Evolutionary conservation across 2,797 vertebrate species (phyloP).

Genomic region (Anabas testudineus): DNA sequence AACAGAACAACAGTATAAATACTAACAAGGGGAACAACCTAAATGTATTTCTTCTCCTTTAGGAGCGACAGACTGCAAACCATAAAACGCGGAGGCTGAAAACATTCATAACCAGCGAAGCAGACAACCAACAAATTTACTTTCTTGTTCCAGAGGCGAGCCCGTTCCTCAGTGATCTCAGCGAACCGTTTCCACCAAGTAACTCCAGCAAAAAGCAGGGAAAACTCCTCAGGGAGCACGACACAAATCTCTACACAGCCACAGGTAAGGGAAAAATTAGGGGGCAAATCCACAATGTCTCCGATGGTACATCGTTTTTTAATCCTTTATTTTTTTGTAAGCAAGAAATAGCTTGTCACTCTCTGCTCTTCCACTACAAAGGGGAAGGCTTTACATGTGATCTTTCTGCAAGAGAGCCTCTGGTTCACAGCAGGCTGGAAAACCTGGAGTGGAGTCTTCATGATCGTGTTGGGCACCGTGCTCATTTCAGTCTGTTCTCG

Average conservation of each 20-base stretch:
- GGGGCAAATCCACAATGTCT: slow-evolving; percentile 81
- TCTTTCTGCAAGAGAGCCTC: slow-evolving; percentile 91
- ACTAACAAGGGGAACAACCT: slow-evolving; percentile 45
- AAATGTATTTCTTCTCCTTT: slow-evolving; percentile 75
- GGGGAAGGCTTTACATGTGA: slow-evolving; percentile 92
- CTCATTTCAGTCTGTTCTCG: slow-evolving; percentile 48
- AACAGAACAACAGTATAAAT: slow-evolving; percentile 42
- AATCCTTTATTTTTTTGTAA: slow-evolving; percentile 81
- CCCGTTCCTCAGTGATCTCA: slow-evolving; percentile 81
- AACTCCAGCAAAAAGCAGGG: slow-evolving; percentile 81
- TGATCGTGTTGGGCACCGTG: slow-evolving; percentile 28
- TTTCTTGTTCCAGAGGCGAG: slow-evolving; percentile 87
- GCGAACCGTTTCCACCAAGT: slow-evolving; percentile 80
- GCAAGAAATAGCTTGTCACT: slow-evolving; percentile 91
- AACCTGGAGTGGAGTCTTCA: slow-evolving; percentile 83
- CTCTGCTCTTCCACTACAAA: slow-evolving; percentile 91
- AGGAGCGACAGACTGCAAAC: slow-evolving; percentile 76
- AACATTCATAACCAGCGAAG: slow-evolving; percentile 85
- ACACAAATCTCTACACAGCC: slow-evolving; percentile 72
- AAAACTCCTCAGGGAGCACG: slow-evolving; percentile 77
- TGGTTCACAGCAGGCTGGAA: slow-evolving; percentile 80
- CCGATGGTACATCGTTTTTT: slow-evolving; percentile 67
- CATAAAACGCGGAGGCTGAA: slow-evolving; percentile 80
- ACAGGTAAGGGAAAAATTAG: slow-evolving; percentile 73
- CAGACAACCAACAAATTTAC: slow-evolving; percentile 87